Percentiles rank a stretch among this genome's conserved stretches.
These are phyloP conservation scores for Argyra leucocephala DNA, from an alignment of 2,888 invertebrate genomes.

Conservation along the genomic window DNA sequence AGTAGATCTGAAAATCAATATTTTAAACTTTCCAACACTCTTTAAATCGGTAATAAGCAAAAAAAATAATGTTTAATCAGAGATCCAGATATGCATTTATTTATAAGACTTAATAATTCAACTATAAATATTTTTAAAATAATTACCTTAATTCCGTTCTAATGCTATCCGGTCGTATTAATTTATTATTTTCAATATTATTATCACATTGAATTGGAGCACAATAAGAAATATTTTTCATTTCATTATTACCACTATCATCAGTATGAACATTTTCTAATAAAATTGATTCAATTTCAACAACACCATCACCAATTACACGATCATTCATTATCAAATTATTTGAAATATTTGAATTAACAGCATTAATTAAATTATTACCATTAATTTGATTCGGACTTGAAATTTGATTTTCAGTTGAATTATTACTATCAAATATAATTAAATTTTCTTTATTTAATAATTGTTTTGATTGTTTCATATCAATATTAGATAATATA, in stretches of 20 bases:
- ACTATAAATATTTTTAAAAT: too few relatives aligned
- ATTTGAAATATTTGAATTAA: not conserved
- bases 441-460: not conserved
- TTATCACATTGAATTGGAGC: not conserved
- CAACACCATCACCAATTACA: not conserved
- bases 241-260: not conserved
- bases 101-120: too few relatives aligned
- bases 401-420: not conserved
- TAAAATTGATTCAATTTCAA: not conserved
- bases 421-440: not conserved
- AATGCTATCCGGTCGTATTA: not conserved
- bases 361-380: not conserved
- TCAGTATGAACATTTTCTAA: not conserved
- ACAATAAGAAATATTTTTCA: not conserved
- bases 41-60: too few relatives aligned
- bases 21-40: too few relatives aligned
- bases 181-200: not conserved
- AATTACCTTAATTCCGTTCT: too few relatives aligned
- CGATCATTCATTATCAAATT: not conserved
- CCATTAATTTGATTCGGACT: not conserved
- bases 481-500: not conserved
- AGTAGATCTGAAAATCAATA: too few relatives aligned
- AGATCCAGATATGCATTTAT: too few relatives aligned
- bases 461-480: not conserved
- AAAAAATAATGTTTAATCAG: too few relatives aligned